phyloP scores from a whole-genome alignment of 2,888 invertebrate species.

The Drosophila acutilabella region DNA sequence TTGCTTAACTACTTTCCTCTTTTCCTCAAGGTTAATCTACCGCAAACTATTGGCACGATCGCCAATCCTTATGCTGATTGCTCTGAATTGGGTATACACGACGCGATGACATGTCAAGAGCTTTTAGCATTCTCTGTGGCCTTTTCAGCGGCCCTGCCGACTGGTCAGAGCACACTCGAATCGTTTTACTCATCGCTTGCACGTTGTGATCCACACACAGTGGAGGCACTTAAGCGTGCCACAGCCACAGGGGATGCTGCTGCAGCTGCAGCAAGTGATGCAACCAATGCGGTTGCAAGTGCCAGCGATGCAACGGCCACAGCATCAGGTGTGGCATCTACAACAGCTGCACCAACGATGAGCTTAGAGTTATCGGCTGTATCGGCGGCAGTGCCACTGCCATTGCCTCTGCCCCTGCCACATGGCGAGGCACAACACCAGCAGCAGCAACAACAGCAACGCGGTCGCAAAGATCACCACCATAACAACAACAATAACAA shows the following conservation, averaged over 20 bases:
- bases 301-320: constrained; percentile 36
- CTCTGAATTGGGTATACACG: constrained; percentile 86
- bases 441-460: constrained; percentile 21
- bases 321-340: neutral
- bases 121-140: constrained; percentile 96
- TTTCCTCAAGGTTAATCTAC: constrained; percentile 84
- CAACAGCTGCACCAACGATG: constrained; percentile 5
- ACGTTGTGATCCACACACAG: constrained; percentile 87
- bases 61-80: constrained; percentile 85
- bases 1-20: neutral
- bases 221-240: constrained; percentile 79
- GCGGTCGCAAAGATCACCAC: constrained; percentile 21
- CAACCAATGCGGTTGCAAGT: neutral
- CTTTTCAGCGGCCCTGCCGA: constrained; percentile 95
- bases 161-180: constrained; percentile 93
- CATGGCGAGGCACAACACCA: constrained; percentile 21
- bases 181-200: constrained; percentile 93
- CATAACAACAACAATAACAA: constrained; percentile 40
- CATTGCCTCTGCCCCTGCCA: constrained; percentile 4
- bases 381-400: constrained; percentile 51
- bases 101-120: constrained; percentile 90
- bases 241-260: constrained; percentile 79
- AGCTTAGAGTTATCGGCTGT: constrained; percentile 47
- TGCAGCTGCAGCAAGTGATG: constrained; percentile 30
- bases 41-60: constrained; percentile 85